Evolutionary conservation across 2,113 vertebrate species (phyloP).

Genomic region (Entelurus aequoreus): DNA sequence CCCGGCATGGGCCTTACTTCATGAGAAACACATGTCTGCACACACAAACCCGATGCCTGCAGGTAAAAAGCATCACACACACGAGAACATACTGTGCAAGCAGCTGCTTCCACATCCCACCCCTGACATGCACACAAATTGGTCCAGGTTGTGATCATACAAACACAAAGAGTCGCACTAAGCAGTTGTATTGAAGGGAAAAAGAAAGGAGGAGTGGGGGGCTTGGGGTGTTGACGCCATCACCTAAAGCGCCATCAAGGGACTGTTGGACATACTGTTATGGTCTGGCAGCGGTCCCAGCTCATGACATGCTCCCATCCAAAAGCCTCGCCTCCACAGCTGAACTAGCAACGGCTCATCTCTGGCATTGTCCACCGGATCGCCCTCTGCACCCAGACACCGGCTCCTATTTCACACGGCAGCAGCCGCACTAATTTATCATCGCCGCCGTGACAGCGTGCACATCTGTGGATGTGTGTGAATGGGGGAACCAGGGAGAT

Average conservation of each 20-base stretch:
- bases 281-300: constrained; percentile 20
- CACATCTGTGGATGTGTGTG: constrained; percentile 62
- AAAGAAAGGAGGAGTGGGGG: neutral
- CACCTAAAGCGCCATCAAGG: constrained; percentile 4
- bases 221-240: neutral
- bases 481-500: constrained; percentile 25
- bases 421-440: constrained; percentile 75
- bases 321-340: constrained; percentile 52
- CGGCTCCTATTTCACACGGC: constrained; percentile 65
- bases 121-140: neutral
- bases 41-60: constrained; percentile 56
- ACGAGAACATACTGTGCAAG: constrained; percentile 34
- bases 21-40: constrained; percentile 79
- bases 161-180: neutral
- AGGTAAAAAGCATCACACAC: constrained; percentile 58
- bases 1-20: constrained; percentile 71
- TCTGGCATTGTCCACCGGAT: constrained; percentile 60
- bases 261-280: constrained; percentile 7
- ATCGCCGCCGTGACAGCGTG: constrained; percentile 66
- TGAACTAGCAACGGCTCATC: constrained; percentile 64
- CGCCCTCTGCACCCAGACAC: constrained; percentile 61
- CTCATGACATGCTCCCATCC: constrained; percentile 28
- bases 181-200: constrained; percentile 6
- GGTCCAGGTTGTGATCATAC: constrained; percentile 4
- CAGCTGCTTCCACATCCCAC: constrained; percentile 21